Conservation (phyloP, 2,888 invertebrate species). For the Arge pagana region DNA sequence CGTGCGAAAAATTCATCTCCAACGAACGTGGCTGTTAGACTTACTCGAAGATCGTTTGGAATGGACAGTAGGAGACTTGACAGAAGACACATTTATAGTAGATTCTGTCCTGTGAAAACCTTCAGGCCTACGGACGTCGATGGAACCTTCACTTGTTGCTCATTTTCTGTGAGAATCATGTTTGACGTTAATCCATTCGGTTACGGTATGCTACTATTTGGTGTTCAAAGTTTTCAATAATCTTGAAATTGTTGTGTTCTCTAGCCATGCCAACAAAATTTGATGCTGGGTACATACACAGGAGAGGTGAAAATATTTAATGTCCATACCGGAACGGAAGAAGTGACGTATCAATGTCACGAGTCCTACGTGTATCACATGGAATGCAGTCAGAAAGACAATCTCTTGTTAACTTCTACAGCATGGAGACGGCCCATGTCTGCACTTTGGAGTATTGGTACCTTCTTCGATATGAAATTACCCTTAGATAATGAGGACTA, state of each 20-base stretch:
- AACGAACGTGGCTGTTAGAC: constrained; percentile 70
- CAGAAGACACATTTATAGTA: constrained; percentile 81
- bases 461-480: constrained; percentile 53
- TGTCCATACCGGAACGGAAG: constrained; percentile 80
- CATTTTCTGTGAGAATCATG: constrained; percentile 60
- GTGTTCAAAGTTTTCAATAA: constrained; percentile 26
- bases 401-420: constrained; percentile 82
- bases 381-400: constrained; percentile 70
- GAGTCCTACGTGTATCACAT: constrained; percentile 85
- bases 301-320: constrained; percentile 92
- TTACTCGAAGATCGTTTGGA: constrained; percentile 51
- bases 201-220: constrained; percentile 47
- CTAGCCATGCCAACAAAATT: constrained; percentile 65
- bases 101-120: constrained; percentile 77
- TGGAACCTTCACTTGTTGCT: constrained; percentile 76
- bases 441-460: constrained; percentile 74
- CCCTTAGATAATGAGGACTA: constrained; percentile 84
- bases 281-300: constrained; percentile 87
- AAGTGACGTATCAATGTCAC: constrained; percentile 80
- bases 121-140: constrained; percentile 73
- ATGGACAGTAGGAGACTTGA: constrained; percentile 72
- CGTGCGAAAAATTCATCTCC: constrained; percentile 69
- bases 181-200: constrained; percentile 53
- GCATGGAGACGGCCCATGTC: constrained; percentile 85
- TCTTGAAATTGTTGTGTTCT: constrained; percentile 29